phyloP scores from a whole-genome alignment of 2,888 invertebrate genomes.

The Clostera curtula region DNA sequence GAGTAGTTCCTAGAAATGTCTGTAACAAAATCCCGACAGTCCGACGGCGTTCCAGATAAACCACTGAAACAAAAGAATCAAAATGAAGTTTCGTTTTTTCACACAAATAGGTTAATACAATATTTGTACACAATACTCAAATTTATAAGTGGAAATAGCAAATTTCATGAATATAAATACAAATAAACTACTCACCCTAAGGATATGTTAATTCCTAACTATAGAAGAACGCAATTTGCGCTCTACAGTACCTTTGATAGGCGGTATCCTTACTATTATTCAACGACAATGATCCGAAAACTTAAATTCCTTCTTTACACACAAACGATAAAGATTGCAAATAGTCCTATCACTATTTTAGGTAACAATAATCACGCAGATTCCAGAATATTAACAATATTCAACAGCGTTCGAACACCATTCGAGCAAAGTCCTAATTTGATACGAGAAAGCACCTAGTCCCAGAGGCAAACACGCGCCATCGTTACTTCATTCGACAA shows the following conservation, averaged over 20 bases:
- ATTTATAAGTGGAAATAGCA: slow-evolving; percentile 11
- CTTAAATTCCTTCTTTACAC: slow-evolving; percentile 59
- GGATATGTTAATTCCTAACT: slow-evolving; percentile 28
- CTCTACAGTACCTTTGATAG: slow-evolving; percentile 35
- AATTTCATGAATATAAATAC: slow-evolving; percentile 41
- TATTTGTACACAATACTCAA: slow-evolving; percentile 32
- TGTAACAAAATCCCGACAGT: slow-evolving; percentile 27
- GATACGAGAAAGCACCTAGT: slow-evolving; percentile 47
- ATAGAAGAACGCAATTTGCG: slow-evolving; percentile 38
- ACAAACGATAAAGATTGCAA: slow-evolving; percentile 21
- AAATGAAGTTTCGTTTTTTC: slow-evolving; percentile 62
- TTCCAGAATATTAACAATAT: slow-evolving; percentile 41
- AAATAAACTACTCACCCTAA: slow-evolving; percentile 31
- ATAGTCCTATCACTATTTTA: slow-evolving; percentile 24
- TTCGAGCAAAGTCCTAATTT: slow-evolving; percentile 58
- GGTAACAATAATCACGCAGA: slow-evolving; percentile 27
- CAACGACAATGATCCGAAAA: slow-evolving; percentile 45
- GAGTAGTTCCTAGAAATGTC: slow-evolving; percentile 23
- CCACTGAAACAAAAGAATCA: slow-evolving; percentile 66
- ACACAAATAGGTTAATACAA: slow-evolving; percentile 55
- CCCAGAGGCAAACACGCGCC: slow-evolving; percentile 60
- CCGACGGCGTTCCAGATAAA: slow-evolving; percentile 27
- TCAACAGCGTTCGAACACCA: slow-evolving; percentile 37
- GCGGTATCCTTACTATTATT: slow-evolving; percentile 33
- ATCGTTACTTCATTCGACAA: slow-evolving; percentile 40